phyloP scores from a whole-genome alignment of 2,113 vertebrate species.

The Psilopogon haemacephalus region DNA sequence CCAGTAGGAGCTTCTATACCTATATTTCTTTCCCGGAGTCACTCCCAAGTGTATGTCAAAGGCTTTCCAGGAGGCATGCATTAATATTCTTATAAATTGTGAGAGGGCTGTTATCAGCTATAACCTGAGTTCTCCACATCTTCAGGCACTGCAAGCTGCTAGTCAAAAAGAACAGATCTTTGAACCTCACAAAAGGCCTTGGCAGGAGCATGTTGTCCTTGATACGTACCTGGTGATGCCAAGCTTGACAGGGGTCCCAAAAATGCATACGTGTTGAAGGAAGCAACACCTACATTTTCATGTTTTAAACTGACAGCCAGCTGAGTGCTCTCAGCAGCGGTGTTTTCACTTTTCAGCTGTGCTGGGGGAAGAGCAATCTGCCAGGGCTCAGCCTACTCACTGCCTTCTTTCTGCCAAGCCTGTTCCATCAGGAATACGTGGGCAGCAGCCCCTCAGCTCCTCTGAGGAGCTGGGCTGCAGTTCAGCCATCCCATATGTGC shows the following conservation, averaged over 20 bases:
- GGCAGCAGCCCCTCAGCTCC: conserved; percentile 4
- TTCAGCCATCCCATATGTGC: background rate
- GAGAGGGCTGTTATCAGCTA: rapidly evolving
- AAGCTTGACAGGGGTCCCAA: background rate
- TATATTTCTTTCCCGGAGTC: background rate
- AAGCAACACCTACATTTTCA: background rate
- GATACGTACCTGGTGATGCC: background rate
- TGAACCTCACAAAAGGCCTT: background rate
- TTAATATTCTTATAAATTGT: background rate
- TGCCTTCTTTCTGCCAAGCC: conserved; percentile 33
- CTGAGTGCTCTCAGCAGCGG: background rate
- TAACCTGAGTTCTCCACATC: background rate
- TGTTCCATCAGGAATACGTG: background rate
- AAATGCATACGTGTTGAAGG: background rate
- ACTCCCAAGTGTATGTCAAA: background rate
- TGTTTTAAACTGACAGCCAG: conserved; percentile 19
- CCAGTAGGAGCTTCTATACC: background rate
- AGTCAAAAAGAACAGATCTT: background rate
- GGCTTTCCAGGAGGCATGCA: background rate
- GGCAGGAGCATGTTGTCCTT: background rate
- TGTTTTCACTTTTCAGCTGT: conserved; percentile 10
- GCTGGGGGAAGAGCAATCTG: conserved; percentile 42
- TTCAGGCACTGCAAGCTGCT: background rate
- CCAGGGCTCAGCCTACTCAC: conserved; percentile 38
- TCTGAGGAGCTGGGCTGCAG: background rate